Evolutionary conservation across 1,140 invertebrate species (phyloP).

Genomic region (Drosophila subobscura): DNA sequence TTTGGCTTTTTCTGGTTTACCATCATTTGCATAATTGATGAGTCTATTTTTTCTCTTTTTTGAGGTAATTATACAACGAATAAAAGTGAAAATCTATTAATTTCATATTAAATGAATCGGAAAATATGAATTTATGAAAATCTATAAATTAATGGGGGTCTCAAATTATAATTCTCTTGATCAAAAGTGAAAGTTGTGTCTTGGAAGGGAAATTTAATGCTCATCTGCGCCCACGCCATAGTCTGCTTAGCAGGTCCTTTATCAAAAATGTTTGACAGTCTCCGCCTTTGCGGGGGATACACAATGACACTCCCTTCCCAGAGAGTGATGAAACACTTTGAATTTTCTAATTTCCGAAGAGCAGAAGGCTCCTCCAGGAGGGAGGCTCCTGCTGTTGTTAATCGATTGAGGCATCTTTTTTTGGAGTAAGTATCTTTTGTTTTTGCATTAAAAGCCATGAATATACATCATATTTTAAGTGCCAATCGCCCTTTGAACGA

Average conservation of each 20-base stretch:
- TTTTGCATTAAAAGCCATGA: constrained; percentile 3
- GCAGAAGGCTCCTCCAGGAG: not conserved
- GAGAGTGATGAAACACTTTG: constrained; percentile 34
- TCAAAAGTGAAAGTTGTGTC: constrained; percentile 14
- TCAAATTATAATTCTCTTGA: not conserved
- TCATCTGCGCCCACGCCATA: constrained; percentile 4
- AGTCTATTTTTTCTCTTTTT: constrained; percentile 11
- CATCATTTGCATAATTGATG: not conserved
- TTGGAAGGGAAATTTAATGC: constrained; percentile 4
- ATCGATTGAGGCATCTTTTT: constrained; percentile 23
- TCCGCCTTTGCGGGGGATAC: not conserved
- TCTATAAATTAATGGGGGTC: constrained; percentile 9
- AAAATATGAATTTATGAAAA: constrained; percentile 6
- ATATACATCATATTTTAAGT: constrained; percentile 56
- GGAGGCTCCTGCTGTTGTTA: not conserved
- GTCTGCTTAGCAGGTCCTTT: constrained; percentile 1
- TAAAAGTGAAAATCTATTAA: constrained; percentile 15
- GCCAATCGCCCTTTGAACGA: constrained; percentile 21
- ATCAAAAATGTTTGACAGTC: constrained; percentile 21
- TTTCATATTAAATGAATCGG: not conserved
- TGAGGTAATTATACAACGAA: not conserved
- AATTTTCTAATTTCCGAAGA: constrained; percentile 34
- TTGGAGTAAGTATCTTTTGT: too few species aligned
- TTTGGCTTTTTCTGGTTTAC: too few species aligned
- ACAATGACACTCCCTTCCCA: constrained; percentile 1